Evolutionary conservation across 2,888 invertebrate genomes (phyloP).

Genomic region (Agrypnus murinus): DNA sequence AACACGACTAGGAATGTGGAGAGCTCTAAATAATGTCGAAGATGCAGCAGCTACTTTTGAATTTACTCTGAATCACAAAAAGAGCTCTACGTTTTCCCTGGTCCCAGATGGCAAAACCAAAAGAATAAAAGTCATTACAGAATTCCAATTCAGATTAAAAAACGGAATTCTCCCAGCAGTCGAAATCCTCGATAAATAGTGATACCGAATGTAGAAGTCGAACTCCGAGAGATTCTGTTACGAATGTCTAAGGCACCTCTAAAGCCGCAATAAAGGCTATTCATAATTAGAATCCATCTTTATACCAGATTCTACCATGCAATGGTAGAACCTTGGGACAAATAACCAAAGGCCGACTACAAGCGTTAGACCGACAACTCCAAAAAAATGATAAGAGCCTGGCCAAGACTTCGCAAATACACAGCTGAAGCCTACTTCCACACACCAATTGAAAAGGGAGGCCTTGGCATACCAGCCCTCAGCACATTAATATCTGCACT

Average conservation of each 20-base stretch:
- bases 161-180: neutral
- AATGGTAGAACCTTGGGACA: constrained; percentile 60
- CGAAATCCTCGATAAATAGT: neutral
- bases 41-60: constrained; percentile 48
- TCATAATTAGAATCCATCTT: constrained; percentile 58
- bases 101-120: constrained; percentile 58
- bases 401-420: constrained; percentile 62
- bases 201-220: constrained; percentile 46
- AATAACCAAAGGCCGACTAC: constrained; percentile 44
- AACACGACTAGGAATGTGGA: constrained; percentile 59
- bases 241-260: constrained; percentile 60
- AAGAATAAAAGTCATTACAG: constrained; percentile 23
- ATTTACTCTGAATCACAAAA: constrained; percentile 52
- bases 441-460: constrained; percentile 48
- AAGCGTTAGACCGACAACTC: constrained; percentile 60
- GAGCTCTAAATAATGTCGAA: constrained; percentile 48
- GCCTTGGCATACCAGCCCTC: constrained; percentile 57
- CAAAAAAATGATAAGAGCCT: constrained; percentile 58
- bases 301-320: constrained; percentile 61
- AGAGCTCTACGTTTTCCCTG: constrained; percentile 59
- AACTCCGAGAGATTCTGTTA: constrained; percentile 40
- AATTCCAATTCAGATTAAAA: neutral
- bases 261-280: constrained; percentile 63
- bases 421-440: constrained; percentile 62
- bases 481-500: constrained; percentile 54